phyloP scores from a whole-genome alignment of 2,888 invertebrate genomes.

The Lasioglossum figueresi region DNA sequence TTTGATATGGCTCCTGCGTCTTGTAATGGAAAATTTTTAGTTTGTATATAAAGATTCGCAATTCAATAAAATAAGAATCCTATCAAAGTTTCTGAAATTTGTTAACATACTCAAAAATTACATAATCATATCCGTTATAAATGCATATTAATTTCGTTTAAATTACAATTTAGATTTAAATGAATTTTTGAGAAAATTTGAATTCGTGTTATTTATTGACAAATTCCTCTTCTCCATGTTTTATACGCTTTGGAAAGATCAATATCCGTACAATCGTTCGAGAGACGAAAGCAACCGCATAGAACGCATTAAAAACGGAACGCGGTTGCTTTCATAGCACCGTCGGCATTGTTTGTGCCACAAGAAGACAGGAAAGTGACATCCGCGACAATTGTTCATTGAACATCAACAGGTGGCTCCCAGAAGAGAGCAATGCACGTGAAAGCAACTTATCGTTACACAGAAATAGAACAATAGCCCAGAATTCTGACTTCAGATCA shows the following conservation, averaged over 20 bases:
- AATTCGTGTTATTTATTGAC: neutral
- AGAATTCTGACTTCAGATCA: slow-evolving; percentile 14
- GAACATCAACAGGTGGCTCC: slow-evolving; percentile 65
- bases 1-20: too few species aligned
- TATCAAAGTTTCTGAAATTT: too few species aligned
- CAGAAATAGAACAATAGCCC: slow-evolving; percentile 46
- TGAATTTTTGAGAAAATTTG: neutral
- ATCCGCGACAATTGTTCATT: slow-evolving; percentile 48
- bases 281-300: neutral
- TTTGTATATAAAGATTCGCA: too few species aligned
- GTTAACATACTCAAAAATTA: too few species aligned
- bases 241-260: neutral
- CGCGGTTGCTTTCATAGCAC: neutral
- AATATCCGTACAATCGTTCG: neutral
- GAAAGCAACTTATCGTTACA: slow-evolving; percentile 49
- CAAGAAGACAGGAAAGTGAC: slow-evolving; percentile 27
- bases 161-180: neutral
- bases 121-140: too few species aligned
- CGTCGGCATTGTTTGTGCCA: slow-evolving; percentile 1
- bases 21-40: too few species aligned
- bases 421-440: slow-evolving; percentile 37
- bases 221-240: neutral
- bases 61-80: too few species aligned
- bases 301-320: slow-evolving; percentile 38
- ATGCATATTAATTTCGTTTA: neutral